Percentiles rank a stretch among this genome's conserved stretches.
phyloP scores from a whole-genome alignment of 2,888 invertebrate genomes.

The Tethea ocularis region DNA sequence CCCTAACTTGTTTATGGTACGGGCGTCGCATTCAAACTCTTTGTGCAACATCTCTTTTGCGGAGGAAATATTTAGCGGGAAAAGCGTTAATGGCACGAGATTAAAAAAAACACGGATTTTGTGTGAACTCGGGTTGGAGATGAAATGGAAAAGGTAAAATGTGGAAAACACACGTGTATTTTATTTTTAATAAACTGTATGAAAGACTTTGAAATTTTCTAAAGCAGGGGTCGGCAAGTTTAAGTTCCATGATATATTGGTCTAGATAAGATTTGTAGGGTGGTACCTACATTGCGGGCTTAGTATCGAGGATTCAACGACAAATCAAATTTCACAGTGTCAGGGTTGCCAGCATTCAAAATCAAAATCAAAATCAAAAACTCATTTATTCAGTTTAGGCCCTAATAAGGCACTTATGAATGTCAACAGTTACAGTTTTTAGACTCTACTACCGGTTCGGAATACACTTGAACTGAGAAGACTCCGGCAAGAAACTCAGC shows the following conservation, averaged over 20 bases:
- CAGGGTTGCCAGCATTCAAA: constrained; percentile 27
- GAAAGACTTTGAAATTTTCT: too few species aligned
- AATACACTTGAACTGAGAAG: too few species aligned
- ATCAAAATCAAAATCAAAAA: too few species aligned
- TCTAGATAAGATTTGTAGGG: too few species aligned
- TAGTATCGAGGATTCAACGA: constrained; percentile 27
- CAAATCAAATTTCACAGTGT: constrained; percentile 41
- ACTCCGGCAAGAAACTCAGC: too few species aligned
- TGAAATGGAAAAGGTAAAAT: not conserved
- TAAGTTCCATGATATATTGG: too few species aligned
- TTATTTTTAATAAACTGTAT: not conserved
- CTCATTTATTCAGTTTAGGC: too few species aligned
- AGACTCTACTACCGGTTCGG: too few species aligned
- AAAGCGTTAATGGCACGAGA: constrained; percentile 7
- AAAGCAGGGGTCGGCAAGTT: too few species aligned
- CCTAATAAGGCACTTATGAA: too few species aligned
- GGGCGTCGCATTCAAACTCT: constrained; percentile 31
- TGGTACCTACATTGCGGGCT: constrained; percentile 11
- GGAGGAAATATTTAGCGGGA: constrained; percentile 30
- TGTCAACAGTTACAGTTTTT: too few species aligned
- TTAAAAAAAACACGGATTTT: constrained; percentile 8
- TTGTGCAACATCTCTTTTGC: constrained; percentile 31
- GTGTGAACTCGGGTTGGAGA: not conserved
- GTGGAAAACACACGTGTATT: not conserved
- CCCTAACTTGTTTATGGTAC: constrained; percentile 19